These are phyloP conservation scores for Porites lobata DNA, from an alignment of 92 coral and sea anemone species.

Conservation along the genomic window DNA sequence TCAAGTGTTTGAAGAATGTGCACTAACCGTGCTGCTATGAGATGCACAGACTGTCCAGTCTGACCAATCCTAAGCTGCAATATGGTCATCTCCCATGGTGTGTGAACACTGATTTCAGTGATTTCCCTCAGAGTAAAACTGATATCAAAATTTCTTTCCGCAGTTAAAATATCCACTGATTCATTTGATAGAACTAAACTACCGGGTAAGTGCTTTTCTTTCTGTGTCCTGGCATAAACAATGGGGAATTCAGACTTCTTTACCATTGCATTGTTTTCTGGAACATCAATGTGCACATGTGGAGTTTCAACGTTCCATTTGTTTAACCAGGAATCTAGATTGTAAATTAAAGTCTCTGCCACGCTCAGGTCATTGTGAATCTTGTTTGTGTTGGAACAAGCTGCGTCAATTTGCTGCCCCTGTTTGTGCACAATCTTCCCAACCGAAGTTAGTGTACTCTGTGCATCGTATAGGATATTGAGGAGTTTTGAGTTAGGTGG, in stretches of 20 bases:
- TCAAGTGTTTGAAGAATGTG: conserved; percentile 82
- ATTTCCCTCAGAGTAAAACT: conserved; percentile 74
- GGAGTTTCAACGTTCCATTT: conserved; percentile 81
- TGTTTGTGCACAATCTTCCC: conserved; percentile 80
- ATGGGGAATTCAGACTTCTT: conserved; percentile 83
- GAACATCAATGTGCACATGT: conserved; percentile 62
- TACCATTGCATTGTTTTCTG: conserved; percentile 50
- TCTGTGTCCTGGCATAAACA: conserved; percentile 72
- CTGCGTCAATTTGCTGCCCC: conserved; percentile 93
- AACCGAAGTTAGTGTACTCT: conserved; percentile 77
- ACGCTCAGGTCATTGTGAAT: conserved; percentile 91
- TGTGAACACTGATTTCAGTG: conserved; percentile 84
- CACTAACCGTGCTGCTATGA: conserved; percentile 88
- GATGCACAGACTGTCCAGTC: conserved; percentile 75
- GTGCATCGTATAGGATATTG: conserved; percentile 81
- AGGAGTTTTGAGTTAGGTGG: conserved; percentile 59
- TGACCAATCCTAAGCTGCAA: conserved; percentile 79
- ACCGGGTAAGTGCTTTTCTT: conserved; percentile 84
- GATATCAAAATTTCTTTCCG: conserved; percentile 60
- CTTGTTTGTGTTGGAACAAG: conserved; percentile 91
- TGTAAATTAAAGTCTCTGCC: conserved; percentile 88
- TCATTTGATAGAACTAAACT: conserved; percentile 73
- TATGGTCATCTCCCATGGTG: conserved; percentile 93
- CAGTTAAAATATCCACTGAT: conserved; percentile 67
- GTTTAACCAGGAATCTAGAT: conserved; percentile 90